Percentiles rank a stretch among this genome's conserved stretches.
These are phyloP conservation scores for Griposia aprilina DNA, from an alignment of 2,888 invertebrate species.

Conservation along the genomic window DNA sequence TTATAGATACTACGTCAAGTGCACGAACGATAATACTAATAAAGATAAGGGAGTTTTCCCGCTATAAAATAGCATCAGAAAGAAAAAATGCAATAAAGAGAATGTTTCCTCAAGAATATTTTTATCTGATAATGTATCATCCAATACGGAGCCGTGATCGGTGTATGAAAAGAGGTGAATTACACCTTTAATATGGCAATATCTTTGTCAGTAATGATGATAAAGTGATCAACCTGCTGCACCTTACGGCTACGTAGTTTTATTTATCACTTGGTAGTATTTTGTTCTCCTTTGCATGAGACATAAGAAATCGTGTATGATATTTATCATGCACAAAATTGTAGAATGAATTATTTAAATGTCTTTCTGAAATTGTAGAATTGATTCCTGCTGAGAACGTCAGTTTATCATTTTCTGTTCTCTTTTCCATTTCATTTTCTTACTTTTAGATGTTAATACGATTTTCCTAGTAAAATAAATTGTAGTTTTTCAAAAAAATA, in stretches of 20 bases:
- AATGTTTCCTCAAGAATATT: conserved; percentile 24
- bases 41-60: conserved; percentile 1
- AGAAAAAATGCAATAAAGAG: conserved; percentile 30
- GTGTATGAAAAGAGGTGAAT: conserved; percentile 46
- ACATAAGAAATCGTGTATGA: conserved; percentile 14
- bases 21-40: background rate
- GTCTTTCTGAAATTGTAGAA: background rate
- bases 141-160: conserved; percentile 37
- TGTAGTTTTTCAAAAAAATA: background rate
- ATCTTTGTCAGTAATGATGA: conserved; percentile 58
- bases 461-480: background rate
- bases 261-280: conserved; percentile 47
- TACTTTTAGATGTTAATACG: background rate
- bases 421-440: background rate
- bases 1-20: background rate
- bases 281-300: conserved; percentile 20
- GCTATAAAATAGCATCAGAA: background rate
- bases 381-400: background rate
- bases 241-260: conserved; percentile 43
- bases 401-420: background rate
- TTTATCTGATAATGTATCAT: conserved; percentile 51
- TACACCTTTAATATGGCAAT: conserved; percentile 57
- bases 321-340: conserved; percentile 37
- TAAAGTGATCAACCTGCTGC: conserved; percentile 52
- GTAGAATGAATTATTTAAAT: conserved; percentile 18